Conservation (phyloP, 2,113 vertebrate species). For the Macrotus californicus region DNA sequence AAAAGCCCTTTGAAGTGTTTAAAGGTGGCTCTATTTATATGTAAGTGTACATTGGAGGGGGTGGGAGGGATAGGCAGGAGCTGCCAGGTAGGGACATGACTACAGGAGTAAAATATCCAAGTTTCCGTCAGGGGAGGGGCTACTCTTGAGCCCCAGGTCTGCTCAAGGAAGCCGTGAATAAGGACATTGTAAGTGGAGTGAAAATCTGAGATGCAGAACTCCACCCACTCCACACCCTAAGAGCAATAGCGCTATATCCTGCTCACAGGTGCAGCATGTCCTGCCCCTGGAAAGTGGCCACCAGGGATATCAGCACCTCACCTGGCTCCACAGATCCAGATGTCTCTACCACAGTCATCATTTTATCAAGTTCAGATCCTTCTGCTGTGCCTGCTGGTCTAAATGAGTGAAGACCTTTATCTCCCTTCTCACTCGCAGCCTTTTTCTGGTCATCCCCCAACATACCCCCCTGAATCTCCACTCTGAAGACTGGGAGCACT, state of each 20-base stretch:
- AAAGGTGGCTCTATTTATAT: not conserved
- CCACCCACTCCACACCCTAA: not conserved
- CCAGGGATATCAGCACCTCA: not conserved
- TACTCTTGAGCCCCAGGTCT: not conserved
- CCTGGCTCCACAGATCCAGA: not conserved
- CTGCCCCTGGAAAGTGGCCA: not conserved
- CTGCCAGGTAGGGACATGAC: no score
- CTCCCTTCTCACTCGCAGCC: not conserved
- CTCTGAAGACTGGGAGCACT: not conserved
- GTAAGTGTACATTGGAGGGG: not conserved
- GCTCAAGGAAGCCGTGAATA: not conserved
- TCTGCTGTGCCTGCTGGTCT: not conserved
- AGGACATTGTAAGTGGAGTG: not conserved
- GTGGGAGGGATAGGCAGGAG: not conserved
- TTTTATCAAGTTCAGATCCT: not conserved
- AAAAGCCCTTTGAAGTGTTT: not conserved
- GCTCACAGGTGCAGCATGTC: not conserved
- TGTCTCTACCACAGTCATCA: not conserved
- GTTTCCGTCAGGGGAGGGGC: not conserved
- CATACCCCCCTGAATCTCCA: not conserved
- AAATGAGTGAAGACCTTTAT: not conserved
- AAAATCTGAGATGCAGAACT: not conserved
- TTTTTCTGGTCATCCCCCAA: not conserved
- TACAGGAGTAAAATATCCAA: not conserved
- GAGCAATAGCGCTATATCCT: fast-evolving